Base-by-base conservation (phyloP, 1,140 invertebrate genomes). In the Panagrolaimus sp. region DNA sequence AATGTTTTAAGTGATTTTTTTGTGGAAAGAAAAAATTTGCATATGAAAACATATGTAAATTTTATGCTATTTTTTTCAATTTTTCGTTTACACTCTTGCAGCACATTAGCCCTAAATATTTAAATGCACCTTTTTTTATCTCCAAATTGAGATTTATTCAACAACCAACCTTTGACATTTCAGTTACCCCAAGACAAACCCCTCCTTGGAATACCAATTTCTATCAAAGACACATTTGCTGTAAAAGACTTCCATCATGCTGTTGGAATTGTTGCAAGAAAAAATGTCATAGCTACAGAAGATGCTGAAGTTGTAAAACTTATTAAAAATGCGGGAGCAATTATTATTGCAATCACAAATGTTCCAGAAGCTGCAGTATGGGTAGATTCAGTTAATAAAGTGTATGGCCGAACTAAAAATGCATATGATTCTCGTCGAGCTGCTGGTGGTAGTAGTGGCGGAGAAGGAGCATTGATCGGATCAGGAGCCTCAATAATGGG, bases 391-490 rank as follows among this genome's bases (percentile, higher is more conserved):
- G 87, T 88, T 57, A 97, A 97, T 83, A 88, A 87, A 16, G 85
- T 96, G 5, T 91, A 93, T 78, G 94, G 92, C 0, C 81, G 84
- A 46, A 91, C 91, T 0, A 89, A 88, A 31, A 97, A 97, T 85
- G 91, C 93, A 0, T 96, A 96, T 81, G 89, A 95, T 72, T 89
- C 88, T 0, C 90, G 88, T 1, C 87, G 90, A 63, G 92, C 91
- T 72, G 89, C 91, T 16, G 92, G 90, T 0, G 91, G 90, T 8
- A 67, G 51, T 13, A 68, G 64, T 46, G 80, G 80, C 3, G 80
- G 80, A 31, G 82, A 82, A 67, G 80, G 74, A n/a, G 78, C 82
- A 38, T 57, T 82, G 9, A 63, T 82, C 23, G 71, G 66, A 42
- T 68, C 82, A 3, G 79, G 70, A 16, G 81, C 67, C 11, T 79